Conservation (phyloP, 2,113 vertebrate species). For the Solea solea region DNA sequence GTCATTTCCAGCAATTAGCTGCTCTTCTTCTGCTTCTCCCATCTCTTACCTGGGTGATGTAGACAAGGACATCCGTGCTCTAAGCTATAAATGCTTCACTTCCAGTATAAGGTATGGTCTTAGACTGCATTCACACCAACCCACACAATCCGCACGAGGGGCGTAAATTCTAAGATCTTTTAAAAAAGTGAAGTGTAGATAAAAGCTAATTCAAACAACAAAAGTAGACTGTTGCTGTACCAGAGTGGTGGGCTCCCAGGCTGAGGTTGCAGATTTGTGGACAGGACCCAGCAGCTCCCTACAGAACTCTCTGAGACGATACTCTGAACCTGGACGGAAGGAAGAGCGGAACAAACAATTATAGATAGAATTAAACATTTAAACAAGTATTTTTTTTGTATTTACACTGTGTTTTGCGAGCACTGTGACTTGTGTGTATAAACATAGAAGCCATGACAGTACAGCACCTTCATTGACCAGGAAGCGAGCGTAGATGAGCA, state of each 20-base stretch:
- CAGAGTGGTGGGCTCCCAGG: constrained; percentile 94
- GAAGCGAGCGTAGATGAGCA: constrained; percentile 96
- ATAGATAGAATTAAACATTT: not conserved
- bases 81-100: too few species aligned
- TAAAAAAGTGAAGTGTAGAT: too few species aligned
- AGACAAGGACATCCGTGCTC: too few species aligned
- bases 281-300: constrained; percentile 96
- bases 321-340: constrained; percentile 87
- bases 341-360: not conserved
- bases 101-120: too few species aligned
- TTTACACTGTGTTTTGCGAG: not conserved
- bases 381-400: too few species aligned
- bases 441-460: not conserved
- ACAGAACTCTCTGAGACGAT: constrained; percentile 93
- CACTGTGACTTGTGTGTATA: too few species aligned
- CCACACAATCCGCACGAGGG: too few species aligned
- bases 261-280: constrained; percentile 89
- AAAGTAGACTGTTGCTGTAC: constrained; percentile 72
- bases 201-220: not conserved
- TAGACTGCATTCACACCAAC: too few species aligned
- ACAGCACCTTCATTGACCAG: constrained; percentile 94
- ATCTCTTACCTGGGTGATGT: too few species aligned
- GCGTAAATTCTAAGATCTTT: too few species aligned
- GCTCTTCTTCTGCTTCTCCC: too few species aligned
- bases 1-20: too few species aligned